A percentile compares a stretch with the other conserved stretches of the same genome.
Conservation (phyloP, 2,113 vertebrate species). For the Manacus vitellinus region DNA sequence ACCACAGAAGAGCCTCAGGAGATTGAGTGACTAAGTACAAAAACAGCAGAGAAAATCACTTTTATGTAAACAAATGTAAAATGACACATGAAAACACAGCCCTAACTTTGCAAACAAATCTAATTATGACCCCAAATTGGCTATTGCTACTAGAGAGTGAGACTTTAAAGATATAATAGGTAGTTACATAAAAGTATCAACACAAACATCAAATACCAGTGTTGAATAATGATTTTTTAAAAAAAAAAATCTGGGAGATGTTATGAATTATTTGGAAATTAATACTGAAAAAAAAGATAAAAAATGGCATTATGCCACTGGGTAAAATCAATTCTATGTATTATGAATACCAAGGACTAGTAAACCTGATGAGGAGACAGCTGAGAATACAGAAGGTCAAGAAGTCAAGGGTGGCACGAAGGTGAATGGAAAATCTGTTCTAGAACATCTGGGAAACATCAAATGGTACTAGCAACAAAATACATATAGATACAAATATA, state of each 20-base stretch:
- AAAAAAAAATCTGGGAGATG: background rate
- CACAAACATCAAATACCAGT: background rate
- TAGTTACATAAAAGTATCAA: background rate
- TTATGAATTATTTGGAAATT: background rate
- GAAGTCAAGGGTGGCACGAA: background rate
- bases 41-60: conserved; percentile 2
- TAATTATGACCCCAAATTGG: background rate
- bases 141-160: background rate
- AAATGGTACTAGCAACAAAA: background rate
- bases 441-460: background rate
- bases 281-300: background rate
- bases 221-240: background rate
- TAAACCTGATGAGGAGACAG: background rate
- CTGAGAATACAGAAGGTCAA: background rate
- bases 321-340: background rate
- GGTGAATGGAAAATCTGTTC: background rate
- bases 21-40: background rate
- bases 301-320: background rate
- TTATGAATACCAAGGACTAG: background rate
- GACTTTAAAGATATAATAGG: background rate
- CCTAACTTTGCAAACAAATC: background rate
- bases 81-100: background rate
- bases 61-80: conserved; percentile 15
- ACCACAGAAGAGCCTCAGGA: background rate
- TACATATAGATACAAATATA: background rate